Percentiles rank a stretch among this genome's conserved stretches.
phyloP scores from a whole-genome alignment of 2,797 vertebrate species.

The Neosilurus hyrtlii region DNA sequence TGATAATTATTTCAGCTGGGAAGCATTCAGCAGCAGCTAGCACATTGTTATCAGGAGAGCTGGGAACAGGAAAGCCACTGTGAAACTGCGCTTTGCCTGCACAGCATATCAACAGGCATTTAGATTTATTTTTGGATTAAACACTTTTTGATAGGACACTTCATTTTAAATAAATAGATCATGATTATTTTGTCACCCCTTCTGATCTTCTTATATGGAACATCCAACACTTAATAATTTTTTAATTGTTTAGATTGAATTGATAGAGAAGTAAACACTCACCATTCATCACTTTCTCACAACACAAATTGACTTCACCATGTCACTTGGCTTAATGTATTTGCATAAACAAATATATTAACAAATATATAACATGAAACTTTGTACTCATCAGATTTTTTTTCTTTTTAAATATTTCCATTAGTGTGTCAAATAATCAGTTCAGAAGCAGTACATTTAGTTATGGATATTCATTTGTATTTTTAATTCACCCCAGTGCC shows the following conservation, averaged over 20 bases:
- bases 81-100: slow-evolving; percentile 13
- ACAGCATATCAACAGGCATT: background rate
- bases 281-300: background rate
- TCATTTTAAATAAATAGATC: background rate
- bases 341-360: background rate
- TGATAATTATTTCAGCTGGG: slow-evolving; percentile 54
- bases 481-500: background rate
- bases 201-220: background rate
- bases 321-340: background rate
- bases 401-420: background rate
- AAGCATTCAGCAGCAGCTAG: slow-evolving; percentile 31
- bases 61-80: slow-evolving; percentile 21
- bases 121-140: slow-evolving; percentile 10
- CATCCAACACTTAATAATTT: no score
- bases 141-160: background rate
- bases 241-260: background rate
- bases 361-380: background rate
- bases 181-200: background rate
- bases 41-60: slow-evolving; percentile 24
- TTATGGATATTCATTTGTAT: background rate
- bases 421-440: background rate
- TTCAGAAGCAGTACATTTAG: background rate
- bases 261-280: background rate
- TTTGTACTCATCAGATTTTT: background rate
- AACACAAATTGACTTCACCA: background rate